Base-by-base conservation (phyloP, 2,113 vertebrate species). In the Pygathrix nemaeus region DNA sequence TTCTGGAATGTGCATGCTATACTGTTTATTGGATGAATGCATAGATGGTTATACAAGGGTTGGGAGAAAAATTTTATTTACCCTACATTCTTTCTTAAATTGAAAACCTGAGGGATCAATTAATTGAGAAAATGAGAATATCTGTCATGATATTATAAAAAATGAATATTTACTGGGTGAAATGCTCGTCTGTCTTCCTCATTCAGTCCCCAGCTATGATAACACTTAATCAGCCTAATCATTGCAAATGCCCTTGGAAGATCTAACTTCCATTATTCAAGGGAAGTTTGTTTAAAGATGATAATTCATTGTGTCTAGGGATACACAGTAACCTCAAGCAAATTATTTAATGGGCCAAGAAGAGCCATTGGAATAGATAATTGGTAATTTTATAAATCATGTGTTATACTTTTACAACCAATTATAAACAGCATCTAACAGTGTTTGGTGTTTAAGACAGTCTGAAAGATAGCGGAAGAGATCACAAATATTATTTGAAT, bases 371-470 rank as follows among this genome's bases (percentile, higher is more conserved):
- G 13, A 57, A 38, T n/a, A 68, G 30, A 80, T 80, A 84, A 88
- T 8, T 57, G 7, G 2, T 16, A 38, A 90, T 80, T 83, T 66
- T 80, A n/a, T 84, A 78, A 91, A 83, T 93, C 66, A 59, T 25
- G 11, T 72, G 12, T 14, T 73, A 5, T 14, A 27, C 3, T 32
- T 94, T 43, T 32, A 72, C 38, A 83, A 72, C 25, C 12, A 94
- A 48, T 4, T 40, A 40, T 4, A 40, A 2, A 38, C 0, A 27
- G 0, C 48, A 11, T 73, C 17, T 5, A 73, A 52, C 0, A 64
- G 1, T 23, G 48, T 90, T 86, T 90, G 30, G 8, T 55, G 45
- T 20, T 57, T 66, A 57, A 93, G 4, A 57, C 16, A 25, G 12
- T 43, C 12, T 72, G 32, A 75, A 88, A 82, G 48, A 70, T 43